These are phyloP conservation scores for Globicephala melas DNA, from an alignment of 2,113 vertebrate genomes.

Conservation along the genomic window DNA sequence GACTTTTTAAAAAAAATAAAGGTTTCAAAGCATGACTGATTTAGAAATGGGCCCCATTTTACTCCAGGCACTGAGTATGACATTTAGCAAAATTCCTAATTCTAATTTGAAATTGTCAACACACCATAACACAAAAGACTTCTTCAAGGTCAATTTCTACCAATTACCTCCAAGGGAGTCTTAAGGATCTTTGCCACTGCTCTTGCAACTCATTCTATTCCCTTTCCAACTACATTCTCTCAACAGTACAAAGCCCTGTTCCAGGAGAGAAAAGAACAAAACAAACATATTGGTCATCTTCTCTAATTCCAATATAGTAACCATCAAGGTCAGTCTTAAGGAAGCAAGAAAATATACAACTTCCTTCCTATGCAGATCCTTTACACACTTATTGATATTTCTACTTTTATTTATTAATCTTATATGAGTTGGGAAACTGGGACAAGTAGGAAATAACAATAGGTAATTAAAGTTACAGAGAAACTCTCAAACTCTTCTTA, in stretches of 20 bases:
- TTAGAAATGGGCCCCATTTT: neutral
- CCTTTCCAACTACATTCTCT: neutral
- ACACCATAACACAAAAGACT: neutral
- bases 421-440: neutral
- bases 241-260: neutral
- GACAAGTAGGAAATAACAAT: neutral
- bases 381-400: neutral
- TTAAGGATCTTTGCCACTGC: neutral
- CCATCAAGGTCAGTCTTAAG: neutral
- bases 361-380: neutral
- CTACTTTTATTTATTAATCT: neutral
- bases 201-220: neutral
- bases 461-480: neutral
- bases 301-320: neutral
- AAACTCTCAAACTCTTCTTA: constrained; percentile 19
- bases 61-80: neutral
- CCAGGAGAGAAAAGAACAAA: neutral
- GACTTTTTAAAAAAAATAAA: neutral
- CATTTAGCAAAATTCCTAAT: neutral
- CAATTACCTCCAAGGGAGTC: neutral
- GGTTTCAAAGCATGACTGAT: neutral
- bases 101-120: neutral
- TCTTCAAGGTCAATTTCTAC: neutral
- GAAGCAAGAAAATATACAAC: neutral
- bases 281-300: neutral